phyloP scores from a whole-genome alignment of 2,888 invertebrate genomes.

The Cryptophagus acutangulus region DNA sequence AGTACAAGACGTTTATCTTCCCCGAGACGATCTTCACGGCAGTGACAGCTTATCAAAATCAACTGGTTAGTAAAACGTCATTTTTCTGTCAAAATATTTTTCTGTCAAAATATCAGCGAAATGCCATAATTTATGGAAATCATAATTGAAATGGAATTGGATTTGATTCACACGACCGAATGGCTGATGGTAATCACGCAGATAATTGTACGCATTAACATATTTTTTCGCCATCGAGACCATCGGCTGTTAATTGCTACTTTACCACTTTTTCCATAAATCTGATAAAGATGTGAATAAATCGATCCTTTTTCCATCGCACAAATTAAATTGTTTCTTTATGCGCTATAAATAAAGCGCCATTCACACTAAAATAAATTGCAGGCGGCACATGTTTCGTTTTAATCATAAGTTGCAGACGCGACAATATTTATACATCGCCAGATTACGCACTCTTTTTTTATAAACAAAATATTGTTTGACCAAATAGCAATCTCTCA shows the following conservation, averaged over 20 bases:
- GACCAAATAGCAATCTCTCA: slow-evolving; percentile 45
- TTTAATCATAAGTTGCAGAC: slow-evolving; percentile 43
- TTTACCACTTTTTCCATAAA: too few species aligned
- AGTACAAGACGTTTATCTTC: slow-evolving; percentile 73
- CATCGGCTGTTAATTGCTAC: too few species aligned
- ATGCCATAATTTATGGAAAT: slow-evolving; percentile 40
- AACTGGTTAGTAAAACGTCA: slow-evolving; percentile 60
- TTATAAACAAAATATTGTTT: slow-evolving; percentile 36
- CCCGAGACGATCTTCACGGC: slow-evolving; percentile 81
- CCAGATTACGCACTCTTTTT: slow-evolving; percentile 33
- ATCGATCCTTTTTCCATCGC: too few species aligned
- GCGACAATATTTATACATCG: slow-evolving; percentile 46
- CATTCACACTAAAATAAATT: too few species aligned
- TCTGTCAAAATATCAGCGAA: too few species aligned
- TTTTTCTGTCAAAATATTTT: slow-evolving; percentile 2
- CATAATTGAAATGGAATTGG: slow-evolving; percentile 38
- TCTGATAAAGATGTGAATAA: too few species aligned
- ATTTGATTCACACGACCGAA: slow-evolving; percentile 32
- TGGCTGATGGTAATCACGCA: slow-evolving; percentile 39
- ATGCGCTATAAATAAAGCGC: too few species aligned
- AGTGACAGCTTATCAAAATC: slow-evolving; percentile 84
- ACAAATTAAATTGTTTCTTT: too few species aligned
- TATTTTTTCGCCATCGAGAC: slow-evolving; percentile 15
- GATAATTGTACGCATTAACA: slow-evolving; percentile 6
- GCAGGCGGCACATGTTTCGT: too few species aligned